Base-by-base conservation (phyloP, 2,888 invertebrate species). In the Cremastinae sp. region DNA sequence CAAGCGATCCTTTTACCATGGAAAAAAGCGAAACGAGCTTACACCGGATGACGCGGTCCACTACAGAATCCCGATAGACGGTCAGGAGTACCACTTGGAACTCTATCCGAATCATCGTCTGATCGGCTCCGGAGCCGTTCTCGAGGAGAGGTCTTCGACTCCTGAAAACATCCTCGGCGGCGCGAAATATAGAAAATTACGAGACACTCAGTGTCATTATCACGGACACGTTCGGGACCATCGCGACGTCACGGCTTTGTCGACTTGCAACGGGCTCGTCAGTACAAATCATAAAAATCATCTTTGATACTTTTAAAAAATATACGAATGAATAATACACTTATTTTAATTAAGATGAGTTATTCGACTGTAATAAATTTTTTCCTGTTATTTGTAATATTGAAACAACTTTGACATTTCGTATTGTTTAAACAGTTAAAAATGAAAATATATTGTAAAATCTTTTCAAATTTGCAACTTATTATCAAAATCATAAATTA, bases 201-300 rank as follows among this genome's bases (percentile, higher is more conserved):
- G 83, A 10, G 84, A 85, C 43, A 79, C 80, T 1, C 87, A 87
- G 59, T 91, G 91, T 70, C 91, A 90, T 65, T 91, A 90, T 80
- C 88, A 86, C 0, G 92, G 91, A 1, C 81, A 82, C 8, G 87
- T 91, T 45, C 84, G 83, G 53, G 87, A 88, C 16, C 80, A 85
- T 16, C 78, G 80, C 10, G 83, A 84, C 38, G 88, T 88, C 4
- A 87, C 86, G 58, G 90, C 90, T 0, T 59, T 91, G 1, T 90
- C 90, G 2, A 87, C 90, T 16, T 90, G 90, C 77, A 84, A 89
- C 66, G 91, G 90, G 58, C 84, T 84, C 58, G 84, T 84, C 77
- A 83, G 84, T 84, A 78, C 5, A 2, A 28, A 28, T 28, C 2
- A 28, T 34, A 34, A 8, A 22, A 47, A 28, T 3, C 2, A 28